A percentile compares a stretch with the other conserved stretches of the same genome.
These are phyloP conservation scores for Upupa epops DNA, from an alignment of 2,113 vertebrate genomes.

Conservation along the genomic window DNA sequence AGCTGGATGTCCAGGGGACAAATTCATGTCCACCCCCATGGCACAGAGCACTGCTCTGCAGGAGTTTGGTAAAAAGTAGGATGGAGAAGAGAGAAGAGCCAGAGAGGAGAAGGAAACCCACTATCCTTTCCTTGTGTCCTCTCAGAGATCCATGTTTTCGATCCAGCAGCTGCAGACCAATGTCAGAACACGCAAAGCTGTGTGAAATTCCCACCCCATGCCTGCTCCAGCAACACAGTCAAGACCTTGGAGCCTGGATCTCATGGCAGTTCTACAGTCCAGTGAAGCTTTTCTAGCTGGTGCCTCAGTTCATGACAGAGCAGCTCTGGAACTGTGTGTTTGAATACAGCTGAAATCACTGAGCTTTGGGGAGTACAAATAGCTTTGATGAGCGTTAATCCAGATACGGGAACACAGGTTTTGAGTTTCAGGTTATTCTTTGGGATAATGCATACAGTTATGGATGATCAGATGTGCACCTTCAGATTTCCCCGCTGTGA, in stretches of 20 bases:
- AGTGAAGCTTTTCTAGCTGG: background rate
- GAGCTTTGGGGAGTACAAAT: background rate
- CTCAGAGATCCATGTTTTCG: rapidly evolving
- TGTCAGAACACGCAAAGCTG: background rate
- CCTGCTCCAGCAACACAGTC: background rate
- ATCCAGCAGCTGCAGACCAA: background rate
- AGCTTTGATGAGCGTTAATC: background rate
- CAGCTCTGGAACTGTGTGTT: background rate
- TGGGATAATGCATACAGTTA: background rate
- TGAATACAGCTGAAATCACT: background rate
- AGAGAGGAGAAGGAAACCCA: background rate
- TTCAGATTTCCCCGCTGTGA: background rate
- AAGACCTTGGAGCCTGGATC: background rate
- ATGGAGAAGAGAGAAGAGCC: background rate
- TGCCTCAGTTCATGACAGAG: rapidly evolving
- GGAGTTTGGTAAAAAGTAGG: background rate
- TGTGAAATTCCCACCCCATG: background rate
- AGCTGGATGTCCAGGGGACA: background rate
- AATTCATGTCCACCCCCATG: background rate
- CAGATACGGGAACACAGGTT: background rate
- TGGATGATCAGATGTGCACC: background rate
- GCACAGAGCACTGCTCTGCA: background rate
- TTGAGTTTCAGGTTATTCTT: background rate
- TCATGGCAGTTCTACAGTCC: background rate
- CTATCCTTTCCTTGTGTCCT: background rate